phyloP scores from a whole-genome alignment of 1,140 invertebrate genomes.

The Panagrolaimus sp. region DNA sequence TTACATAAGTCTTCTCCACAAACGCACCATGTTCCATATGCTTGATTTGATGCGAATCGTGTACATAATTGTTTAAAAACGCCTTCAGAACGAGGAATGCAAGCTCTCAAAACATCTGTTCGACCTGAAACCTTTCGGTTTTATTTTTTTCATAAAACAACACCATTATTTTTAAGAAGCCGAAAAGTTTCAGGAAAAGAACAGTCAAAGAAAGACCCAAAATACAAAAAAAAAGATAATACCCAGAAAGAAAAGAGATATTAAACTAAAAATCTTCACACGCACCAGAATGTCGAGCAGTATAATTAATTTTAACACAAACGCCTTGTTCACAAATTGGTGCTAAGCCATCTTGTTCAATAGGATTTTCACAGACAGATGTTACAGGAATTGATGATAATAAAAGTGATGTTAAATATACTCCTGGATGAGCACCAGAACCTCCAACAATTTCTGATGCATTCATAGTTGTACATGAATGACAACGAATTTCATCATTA shows the following conservation, averaged over 20 bases:
- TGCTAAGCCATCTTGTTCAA: not conserved
- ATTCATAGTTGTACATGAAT: conserved; percentile 13
- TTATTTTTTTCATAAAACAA: not conserved
- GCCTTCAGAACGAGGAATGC: conserved; percentile 12
- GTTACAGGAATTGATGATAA: conserved; percentile 15
- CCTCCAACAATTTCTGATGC: conserved; percentile 18
- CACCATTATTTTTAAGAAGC: not conserved
- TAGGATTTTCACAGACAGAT: not conserved
- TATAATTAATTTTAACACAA: conserved; percentile 18
- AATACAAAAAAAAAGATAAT: not conserved
- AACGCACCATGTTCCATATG: conserved; percentile 16
- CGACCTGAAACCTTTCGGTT: conserved; percentile 15
- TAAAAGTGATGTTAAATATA: conserved; percentile 13
- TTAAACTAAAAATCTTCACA: not conserved
- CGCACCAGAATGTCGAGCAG: conserved; percentile 13
- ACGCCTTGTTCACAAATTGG: conserved; percentile 16
- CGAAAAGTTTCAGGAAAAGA: conserved; percentile 5
- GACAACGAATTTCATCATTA: not conserved
- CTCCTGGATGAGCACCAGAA: conserved; percentile 14
- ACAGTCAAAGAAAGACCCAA: not conserved
- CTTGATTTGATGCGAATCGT: conserved; percentile 4
- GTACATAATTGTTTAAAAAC: conserved; percentile 15
- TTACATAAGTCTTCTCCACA: conserved; percentile 15
- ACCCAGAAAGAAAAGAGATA: not conserved
- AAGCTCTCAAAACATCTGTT: conserved; percentile 11